phyloP scores from a whole-genome alignment of 1,140 invertebrate genomes.

The Lepidurus apus region DNA sequence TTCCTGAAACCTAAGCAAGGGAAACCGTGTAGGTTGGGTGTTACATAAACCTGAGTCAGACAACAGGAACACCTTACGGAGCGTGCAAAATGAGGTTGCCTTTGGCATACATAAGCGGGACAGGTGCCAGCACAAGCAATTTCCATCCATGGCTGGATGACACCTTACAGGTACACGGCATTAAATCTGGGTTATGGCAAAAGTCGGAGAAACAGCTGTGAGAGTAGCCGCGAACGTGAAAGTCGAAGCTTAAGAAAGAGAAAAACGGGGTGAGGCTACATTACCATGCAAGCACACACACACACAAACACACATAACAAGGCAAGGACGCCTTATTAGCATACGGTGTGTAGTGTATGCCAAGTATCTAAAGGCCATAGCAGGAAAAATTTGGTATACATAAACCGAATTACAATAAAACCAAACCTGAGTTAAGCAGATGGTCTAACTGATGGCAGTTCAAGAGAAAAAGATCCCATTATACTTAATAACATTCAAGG shows the following conservation, averaged over 20 bases:
- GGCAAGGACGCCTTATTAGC: constrained; percentile 8
- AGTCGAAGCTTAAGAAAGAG: not conserved
- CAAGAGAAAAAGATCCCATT: too few relatives aligned
- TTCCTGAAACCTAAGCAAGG: too few relatives aligned
- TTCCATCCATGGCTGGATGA: not conserved
- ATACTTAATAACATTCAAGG: too few relatives aligned
- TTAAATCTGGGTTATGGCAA: not conserved
- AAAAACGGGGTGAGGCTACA: not conserved
- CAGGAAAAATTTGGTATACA: not conserved
- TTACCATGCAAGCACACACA: not conserved
- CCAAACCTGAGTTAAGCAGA: too few relatives aligned
- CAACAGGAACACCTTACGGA: too few relatives aligned
- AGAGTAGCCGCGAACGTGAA: not conserved
- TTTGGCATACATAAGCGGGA: too few relatives aligned
- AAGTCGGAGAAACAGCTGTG: not conserved
- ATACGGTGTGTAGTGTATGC: not conserved
- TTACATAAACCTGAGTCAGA: too few relatives aligned
- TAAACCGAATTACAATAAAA: too few relatives aligned
- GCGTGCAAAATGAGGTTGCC: too few relatives aligned
- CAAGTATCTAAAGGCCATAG: not conserved
- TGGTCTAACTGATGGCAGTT: too few relatives aligned
- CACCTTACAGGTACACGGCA: constrained; percentile 6
- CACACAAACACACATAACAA: not conserved
- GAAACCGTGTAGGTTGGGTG: too few relatives aligned
- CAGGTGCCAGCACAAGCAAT: not conserved